phyloP scores from a whole-genome alignment of 2,113 vertebrate species.

The Entomyzon cyanotis region DNA sequence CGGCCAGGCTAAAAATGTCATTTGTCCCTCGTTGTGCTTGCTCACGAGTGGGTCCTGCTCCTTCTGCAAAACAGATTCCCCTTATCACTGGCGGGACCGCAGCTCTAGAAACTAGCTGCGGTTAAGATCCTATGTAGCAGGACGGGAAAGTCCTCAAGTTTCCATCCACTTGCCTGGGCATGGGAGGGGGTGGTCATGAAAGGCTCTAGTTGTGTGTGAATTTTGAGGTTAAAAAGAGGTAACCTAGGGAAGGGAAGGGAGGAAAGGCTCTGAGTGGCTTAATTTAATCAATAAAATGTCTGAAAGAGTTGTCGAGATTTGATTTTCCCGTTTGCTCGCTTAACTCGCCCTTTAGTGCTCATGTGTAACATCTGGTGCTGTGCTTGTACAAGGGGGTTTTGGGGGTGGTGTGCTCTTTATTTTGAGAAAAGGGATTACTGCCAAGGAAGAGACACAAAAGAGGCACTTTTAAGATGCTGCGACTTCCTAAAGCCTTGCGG shows the following conservation, averaged over 20 bases:
- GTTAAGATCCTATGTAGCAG: not conserved
- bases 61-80: not conserved
- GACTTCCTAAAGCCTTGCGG: not conserved
- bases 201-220: not conserved
- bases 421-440: conserved; percentile 19
- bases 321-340: not conserved
- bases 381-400: not conserved
- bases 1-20: not conserved
- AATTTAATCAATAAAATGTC: not conserved
- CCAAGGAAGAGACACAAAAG: conserved; percentile 49
- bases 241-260: not conserved
- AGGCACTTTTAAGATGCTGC: not conserved
- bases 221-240: not conserved
- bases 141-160: not conserved
- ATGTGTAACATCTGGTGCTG: not conserved
- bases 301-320: not conserved
- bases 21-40: not conserved
- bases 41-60: not conserved
- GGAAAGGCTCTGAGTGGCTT: not conserved
- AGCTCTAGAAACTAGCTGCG: not conserved
- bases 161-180: not conserved
- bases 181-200: not conserved
- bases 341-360: not conserved
- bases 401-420: not conserved
- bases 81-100: not conserved